Conservation (phyloP, 2,888 invertebrate genomes). For the Heliconius charithonia region DNA sequence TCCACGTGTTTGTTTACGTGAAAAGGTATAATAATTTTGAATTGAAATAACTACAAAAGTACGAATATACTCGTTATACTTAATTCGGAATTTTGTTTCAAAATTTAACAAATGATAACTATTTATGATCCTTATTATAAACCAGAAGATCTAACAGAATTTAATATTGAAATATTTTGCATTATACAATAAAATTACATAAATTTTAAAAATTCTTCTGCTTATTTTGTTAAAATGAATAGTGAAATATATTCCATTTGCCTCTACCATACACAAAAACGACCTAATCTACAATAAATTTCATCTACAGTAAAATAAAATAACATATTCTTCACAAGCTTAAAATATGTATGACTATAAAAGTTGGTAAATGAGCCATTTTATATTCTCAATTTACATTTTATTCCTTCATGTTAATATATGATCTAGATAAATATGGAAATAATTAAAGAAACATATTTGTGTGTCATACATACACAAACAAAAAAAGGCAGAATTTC, state of each 20-base stretch:
- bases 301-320: neutral
- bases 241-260: neutral
- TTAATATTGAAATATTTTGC: too few species aligned
- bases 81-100: neutral
- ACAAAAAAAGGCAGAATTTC: constrained; percentile 49
- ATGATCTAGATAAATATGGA: neutral
- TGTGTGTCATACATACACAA: constrained; percentile 24
- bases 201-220: neutral
- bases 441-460: constrained; percentile 31
- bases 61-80: neutral
- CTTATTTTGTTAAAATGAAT: neutral
- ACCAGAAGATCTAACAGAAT: too few species aligned
- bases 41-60: neutral
- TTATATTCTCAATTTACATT: constrained; percentile 5
- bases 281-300: neutral
- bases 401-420: constrained; percentile 2
- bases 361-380: neutral
- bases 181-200: too few species aligned
- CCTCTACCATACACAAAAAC: neutral
- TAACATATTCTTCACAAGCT: neutral
- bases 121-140: neutral
- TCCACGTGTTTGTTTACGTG: constrained; percentile 27
- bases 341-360: neutral
- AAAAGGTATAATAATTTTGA: constrained; percentile 8
- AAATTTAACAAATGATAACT: neutral